Evolutionary conservation across 2,113 vertebrate species (phyloP), one percentile per base, ranked within the genome.

Genomic region (Poicephalus meyeri): DNA sequence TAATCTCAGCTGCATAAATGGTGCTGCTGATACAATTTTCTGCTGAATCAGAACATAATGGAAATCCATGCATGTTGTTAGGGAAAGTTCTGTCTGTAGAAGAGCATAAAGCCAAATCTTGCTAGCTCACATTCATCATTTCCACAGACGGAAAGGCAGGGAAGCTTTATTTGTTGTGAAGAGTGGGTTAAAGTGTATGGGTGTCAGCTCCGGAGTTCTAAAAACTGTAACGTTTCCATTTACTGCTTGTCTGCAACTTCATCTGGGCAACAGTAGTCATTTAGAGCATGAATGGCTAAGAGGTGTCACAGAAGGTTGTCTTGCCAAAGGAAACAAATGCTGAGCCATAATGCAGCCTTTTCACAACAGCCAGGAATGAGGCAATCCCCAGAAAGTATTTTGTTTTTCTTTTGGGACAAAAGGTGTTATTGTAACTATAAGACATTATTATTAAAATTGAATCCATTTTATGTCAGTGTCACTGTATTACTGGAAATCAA

Each of bases 11-110:
- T 81, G 65, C 52, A 79, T 56, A 81, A 93, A 77, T 69, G 69
- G 46, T 83, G 79, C 79, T 68, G 71, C 78, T 92, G 80, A 86
- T 86, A 89, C 82, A 79, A 92, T 94, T 92, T 91, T 80, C 93
- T 91, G 80, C 88, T 93, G 92, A 95, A 93, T 91, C 86, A 84
- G 80, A 91, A 69, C 1, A 28, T 91, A 95, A 96, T 87, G 86
- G 91, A 95, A 96, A 95, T 93, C 93, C 80, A 83, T 91, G 80
- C 1, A 1, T 69, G 42, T 49, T 94, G 65, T 88, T 89, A 93
- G 49, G 28, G 70, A n/a, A 95, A 93, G 72, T 84, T 49, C 72
- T 92, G 35, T 53, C 64, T 76, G 65, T 78, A 79, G 42, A 91
- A 79, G 26, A 81, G 19, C 37, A 25, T 44, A 93, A 91, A 84